phyloP scores from a whole-genome alignment of 2,113 vertebrate genomes.

The Psittacula cyanocephala region DNA sequence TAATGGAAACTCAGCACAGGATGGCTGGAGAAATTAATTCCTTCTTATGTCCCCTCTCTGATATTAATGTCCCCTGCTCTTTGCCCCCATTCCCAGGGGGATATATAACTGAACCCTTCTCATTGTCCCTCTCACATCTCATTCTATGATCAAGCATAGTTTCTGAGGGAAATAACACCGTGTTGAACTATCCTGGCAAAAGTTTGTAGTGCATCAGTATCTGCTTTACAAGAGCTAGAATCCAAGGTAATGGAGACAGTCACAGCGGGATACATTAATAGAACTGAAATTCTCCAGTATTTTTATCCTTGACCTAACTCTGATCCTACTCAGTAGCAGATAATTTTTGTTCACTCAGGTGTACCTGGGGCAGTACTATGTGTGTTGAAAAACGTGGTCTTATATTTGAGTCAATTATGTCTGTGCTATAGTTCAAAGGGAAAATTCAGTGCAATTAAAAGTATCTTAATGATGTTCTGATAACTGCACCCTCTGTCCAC shows the following conservation, averaged over 20 bases:
- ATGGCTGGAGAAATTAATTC: neutral
- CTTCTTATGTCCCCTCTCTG: neutral
- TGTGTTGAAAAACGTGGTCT: neutral
- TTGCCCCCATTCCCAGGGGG: neutral
- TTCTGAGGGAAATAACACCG: neutral
- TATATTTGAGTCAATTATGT: neutral
- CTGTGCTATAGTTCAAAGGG: neutral
- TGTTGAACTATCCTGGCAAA: neutral
- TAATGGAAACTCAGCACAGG: neutral
- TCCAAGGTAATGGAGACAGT: neutral
- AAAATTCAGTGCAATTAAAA: neutral
- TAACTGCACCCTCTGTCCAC: neutral
- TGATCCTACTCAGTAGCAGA: neutral
- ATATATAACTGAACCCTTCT: neutral
- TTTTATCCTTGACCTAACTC: neutral
- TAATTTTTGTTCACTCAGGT: neutral
- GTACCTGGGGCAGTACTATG: neutral
- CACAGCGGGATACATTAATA: fast-evolving
- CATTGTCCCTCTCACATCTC: neutral
- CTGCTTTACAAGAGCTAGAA: neutral
- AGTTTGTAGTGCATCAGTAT: neutral
- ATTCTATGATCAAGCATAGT: neutral
- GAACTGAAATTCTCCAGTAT: neutral
- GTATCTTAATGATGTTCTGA: neutral
- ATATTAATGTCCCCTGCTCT: neutral